Evolutionary conservation across 1,140 invertebrate genomes (phyloP).

Genomic region (Rhopalosiphum maidis): DNA sequence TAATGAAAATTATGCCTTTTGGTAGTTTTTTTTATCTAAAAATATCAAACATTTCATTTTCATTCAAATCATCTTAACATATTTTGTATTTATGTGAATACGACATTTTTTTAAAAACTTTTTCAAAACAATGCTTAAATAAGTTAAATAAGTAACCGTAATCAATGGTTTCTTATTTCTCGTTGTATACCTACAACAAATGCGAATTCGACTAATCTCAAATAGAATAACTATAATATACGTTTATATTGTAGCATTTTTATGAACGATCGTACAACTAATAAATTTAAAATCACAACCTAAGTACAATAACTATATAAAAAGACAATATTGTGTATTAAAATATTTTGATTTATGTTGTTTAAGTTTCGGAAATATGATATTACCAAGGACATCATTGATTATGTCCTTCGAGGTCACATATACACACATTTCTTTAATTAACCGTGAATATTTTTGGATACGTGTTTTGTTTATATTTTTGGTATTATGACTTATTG

Average conservation of each 20-base stretch:
- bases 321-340: neutral
- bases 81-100: too few species aligned
- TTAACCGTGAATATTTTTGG: neutral
- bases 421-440: neutral
- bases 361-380: neutral
- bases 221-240: too few species aligned
- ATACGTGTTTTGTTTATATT: constrained; percentile 7
- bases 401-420: neutral
- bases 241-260: too few species aligned
- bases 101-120: too few species aligned
- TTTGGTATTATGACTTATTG: neutral
- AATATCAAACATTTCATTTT: neutral
- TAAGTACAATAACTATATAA: neutral
- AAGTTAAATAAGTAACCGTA: too few species aligned
- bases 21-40: neutral
- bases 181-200: too few species aligned
- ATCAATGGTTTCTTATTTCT: too few species aligned
- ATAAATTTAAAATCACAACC: neutral
- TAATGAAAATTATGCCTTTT: neutral
- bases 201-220: too few species aligned
- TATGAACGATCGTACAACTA: too few species aligned
- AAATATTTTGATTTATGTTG: neutral
- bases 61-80: too few species aligned
- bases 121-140: too few species aligned
- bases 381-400: neutral